Conservation (phyloP, 2,888 invertebrate genomes). For the Ichneumon xanthorius region DNA sequence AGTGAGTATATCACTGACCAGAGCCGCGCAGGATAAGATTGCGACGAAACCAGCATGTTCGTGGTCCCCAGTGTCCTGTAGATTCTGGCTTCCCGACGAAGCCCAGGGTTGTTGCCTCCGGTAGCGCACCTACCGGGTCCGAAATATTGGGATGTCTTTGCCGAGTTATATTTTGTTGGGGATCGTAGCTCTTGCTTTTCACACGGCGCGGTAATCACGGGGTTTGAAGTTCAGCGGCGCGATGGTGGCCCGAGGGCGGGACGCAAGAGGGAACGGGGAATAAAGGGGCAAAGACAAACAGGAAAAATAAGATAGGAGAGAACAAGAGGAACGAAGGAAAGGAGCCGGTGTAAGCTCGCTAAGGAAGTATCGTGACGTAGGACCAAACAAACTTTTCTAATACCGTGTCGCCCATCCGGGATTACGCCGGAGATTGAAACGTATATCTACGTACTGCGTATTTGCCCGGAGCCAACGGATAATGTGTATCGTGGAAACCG, state of each 20-base stretch:
- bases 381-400: conserved; percentile 83
- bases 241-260: conserved; percentile 36
- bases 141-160: conserved; percentile 77
- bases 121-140: conserved; percentile 59
- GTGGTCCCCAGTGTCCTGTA: conserved; percentile 81
- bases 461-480: conserved; percentile 72
- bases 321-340: conserved; percentile 40
- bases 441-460: conserved; percentile 80
- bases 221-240: conserved; percentile 44
- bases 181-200: conserved; percentile 77
- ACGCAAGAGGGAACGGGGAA: conserved; percentile 56
- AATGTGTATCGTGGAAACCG: conserved; percentile 36
- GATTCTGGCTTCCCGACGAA: conserved; percentile 73
- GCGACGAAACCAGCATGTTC: conserved; percentile 73
- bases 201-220: conserved; percentile 74
- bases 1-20: conserved; percentile 67
- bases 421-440: conserved; percentile 83
- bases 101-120: conserved; percentile 66
- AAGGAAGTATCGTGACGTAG: conserved; percentile 78
- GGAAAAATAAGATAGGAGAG: neutral
- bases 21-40: conserved; percentile 77
- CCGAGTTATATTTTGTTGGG: conserved; percentile 74
- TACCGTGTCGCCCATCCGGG: conserved; percentile 80
- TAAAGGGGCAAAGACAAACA: conserved; percentile 30
- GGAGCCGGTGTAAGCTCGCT: conserved; percentile 73